phyloP scores from a whole-genome alignment of 2,888 invertebrate genomes.

The Eremobia ochroleuca region DNA sequence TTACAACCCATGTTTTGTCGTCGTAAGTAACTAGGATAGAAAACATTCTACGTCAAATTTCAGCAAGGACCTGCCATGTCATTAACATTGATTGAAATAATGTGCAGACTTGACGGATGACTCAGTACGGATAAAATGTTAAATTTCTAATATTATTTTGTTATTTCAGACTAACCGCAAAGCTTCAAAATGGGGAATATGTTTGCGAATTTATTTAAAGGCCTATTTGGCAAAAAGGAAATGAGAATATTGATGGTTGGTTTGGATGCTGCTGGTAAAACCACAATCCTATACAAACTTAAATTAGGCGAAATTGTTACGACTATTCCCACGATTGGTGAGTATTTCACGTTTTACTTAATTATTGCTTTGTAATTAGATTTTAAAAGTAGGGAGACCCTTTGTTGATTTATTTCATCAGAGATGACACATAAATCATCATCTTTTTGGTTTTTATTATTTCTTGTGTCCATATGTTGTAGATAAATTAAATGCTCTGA shows the following conservation, averaged over 20 bases:
- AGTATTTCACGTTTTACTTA: constrained; percentile 80
- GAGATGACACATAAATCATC: neutral
- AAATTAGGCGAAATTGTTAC: constrained; percentile 99
- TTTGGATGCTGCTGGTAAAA: constrained; percentile 99
- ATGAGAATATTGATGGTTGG: constrained; percentile 99
- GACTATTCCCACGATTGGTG: constrained; percentile 99
- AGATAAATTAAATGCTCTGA: constrained; percentile 11
- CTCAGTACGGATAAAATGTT: constrained; percentile 81
- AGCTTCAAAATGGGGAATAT: constrained; percentile 98
- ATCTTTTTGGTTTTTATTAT: neutral
- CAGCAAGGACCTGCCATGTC: constrained; percentile 88
- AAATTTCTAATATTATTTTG: constrained; percentile 75
- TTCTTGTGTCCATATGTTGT: constrained; percentile 15
- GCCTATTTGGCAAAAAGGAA: constrained; percentile 99
- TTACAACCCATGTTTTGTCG: constrained; percentile 22
- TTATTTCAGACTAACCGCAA: constrained; percentile 89
- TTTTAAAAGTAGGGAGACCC: constrained; percentile 9
- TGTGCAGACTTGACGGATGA: constrained; percentile 86
- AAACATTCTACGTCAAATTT: constrained; percentile 72
- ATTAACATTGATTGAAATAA: constrained; percentile 90
- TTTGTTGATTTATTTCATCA: constrained; percentile 39
- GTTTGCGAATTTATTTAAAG: constrained; percentile 99
- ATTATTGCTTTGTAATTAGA: constrained; percentile 15
- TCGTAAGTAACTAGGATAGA: constrained; percentile 45
- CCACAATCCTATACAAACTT: constrained; percentile 99